Percentiles rank a stretch among this genome's conserved stretches.
Conservation (phyloP, 1,140 invertebrate species). For the Platorchestia sp. region DNA sequence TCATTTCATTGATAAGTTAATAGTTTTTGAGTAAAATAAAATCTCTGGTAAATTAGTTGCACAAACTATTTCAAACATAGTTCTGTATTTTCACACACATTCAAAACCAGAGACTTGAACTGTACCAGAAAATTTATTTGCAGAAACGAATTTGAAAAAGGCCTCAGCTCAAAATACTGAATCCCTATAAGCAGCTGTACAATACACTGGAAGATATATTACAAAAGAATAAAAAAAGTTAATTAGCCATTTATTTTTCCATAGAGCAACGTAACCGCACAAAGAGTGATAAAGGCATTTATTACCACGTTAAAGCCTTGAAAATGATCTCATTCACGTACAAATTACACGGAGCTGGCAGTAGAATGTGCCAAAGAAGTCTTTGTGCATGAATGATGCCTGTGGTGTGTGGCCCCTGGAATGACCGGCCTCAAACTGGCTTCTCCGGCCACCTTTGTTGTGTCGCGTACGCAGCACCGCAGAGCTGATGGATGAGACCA, state of each 20-base stretch:
- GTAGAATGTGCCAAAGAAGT: background rate
- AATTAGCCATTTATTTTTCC: background rate
- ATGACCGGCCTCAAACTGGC: conserved; percentile 2
- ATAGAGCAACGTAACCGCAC: background rate
- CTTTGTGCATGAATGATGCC: background rate
- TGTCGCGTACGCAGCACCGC: background rate
- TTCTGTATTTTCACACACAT: background rate
- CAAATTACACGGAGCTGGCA: background rate
- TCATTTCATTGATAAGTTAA: background rate
- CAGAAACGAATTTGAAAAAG: background rate
- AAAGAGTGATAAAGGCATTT: background rate
- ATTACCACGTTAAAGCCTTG: background rate
- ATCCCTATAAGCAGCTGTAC: background rate
- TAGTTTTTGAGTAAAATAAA: background rate
- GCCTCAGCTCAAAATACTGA: too few relatives aligned
- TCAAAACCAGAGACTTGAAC: background rate
- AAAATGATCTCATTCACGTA: background rate
- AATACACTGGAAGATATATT: background rate
- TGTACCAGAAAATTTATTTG: background rate
- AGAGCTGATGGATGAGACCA: conserved; percentile 31
- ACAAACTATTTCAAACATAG: too few relatives aligned
- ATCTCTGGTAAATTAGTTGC: background rate
- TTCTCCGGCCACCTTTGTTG: conserved; percentile 17
- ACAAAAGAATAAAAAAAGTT: background rate
- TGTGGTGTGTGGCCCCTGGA: conserved; percentile 3